phyloP scores from a whole-genome alignment of 64 coral and sea anemone genomes.

The Montipora efflorescens region DNA sequence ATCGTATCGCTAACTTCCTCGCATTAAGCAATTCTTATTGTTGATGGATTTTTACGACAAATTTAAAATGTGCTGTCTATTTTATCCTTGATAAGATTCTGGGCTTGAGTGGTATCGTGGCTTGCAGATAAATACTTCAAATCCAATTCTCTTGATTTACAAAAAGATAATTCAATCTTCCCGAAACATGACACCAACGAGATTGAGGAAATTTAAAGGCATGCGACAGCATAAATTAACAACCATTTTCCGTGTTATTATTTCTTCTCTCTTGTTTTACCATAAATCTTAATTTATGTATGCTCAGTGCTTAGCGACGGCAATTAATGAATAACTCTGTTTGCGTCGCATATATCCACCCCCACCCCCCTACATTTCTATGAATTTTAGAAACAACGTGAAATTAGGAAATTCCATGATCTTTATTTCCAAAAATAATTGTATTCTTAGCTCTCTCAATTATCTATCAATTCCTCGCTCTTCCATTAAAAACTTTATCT shows the following conservation, averaged over 20 bases:
- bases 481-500: constrained; percentile 62
- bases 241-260: not conserved
- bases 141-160: not conserved
- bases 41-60: constrained; percentile 4
- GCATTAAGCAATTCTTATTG: constrained; percentile 7
- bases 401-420: not conserved
- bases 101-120: not conserved
- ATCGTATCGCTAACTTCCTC: not conserved
- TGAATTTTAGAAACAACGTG: not conserved
- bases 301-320: not conserved
- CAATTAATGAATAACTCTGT: not conserved
- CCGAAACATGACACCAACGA: not conserved
- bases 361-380: not conserved
- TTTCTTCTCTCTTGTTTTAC: not conserved
- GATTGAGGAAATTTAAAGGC: not conserved
- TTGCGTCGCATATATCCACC: not conserved
- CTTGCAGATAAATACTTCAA: not conserved
- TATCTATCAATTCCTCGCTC: constrained; percentile 43
- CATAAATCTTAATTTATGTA: not conserved
- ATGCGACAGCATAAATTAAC: not conserved
- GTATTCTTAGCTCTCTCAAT: not conserved
- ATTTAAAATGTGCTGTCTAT: constrained; percentile 12
- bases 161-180: not conserved
- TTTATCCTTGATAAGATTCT: not conserved
- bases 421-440: not conserved